Percentiles rank a stretch among this genome's conserved stretches.
Evolutionary conservation across 2,888 invertebrate genomes (phyloP).

Genomic region (Spicauda simplicius): DNA sequence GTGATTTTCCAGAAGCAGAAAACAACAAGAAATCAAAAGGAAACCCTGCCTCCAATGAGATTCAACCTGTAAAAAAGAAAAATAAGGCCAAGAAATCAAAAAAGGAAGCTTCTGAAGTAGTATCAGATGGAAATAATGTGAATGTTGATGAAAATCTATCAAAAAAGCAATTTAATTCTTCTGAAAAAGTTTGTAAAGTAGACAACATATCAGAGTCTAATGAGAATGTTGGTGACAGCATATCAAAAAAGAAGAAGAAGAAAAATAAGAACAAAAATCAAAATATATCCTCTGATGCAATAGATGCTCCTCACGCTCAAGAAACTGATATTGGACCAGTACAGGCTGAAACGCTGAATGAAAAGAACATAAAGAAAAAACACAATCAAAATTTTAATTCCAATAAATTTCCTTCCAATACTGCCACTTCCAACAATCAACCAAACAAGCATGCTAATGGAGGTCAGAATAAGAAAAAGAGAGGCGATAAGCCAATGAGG

Average conservation of each 20-base stretch:
- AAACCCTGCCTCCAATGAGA: not conserved
- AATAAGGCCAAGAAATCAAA: conserved; percentile 26
- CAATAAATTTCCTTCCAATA: not conserved
- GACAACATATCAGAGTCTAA: too few relatives aligned
- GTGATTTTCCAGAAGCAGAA: conserved; percentile 80
- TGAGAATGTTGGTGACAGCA: too few relatives aligned
- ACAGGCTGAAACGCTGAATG: conserved; percentile 18
- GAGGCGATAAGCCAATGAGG: conserved; percentile 60
- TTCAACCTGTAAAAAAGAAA: conserved; percentile 11
- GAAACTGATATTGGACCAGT: not conserved
- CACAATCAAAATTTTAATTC: conserved; percentile 1
- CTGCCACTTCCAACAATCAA: conserved; percentile 13
- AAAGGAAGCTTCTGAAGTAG: not conserved
- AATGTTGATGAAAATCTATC: conserved; percentile 32
- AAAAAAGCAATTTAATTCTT: too few relatives aligned
- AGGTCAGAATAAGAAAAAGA: conserved; percentile 41
- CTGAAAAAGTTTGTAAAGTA: too few relatives aligned
- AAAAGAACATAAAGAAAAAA: conserved; percentile 32
- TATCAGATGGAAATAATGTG: conserved; percentile 22
- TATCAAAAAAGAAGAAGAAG: conserved; percentile 45
- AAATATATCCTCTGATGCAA: not conserved
- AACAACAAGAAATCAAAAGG: conserved; percentile 47
- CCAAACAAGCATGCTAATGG: conserved; percentile 3
- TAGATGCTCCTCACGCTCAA: not conserved
- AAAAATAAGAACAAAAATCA: conserved; percentile 42